Evolutionary conservation across 2,888 invertebrate genomes (phyloP).

Genomic region (Ellobium chinense): DNA sequence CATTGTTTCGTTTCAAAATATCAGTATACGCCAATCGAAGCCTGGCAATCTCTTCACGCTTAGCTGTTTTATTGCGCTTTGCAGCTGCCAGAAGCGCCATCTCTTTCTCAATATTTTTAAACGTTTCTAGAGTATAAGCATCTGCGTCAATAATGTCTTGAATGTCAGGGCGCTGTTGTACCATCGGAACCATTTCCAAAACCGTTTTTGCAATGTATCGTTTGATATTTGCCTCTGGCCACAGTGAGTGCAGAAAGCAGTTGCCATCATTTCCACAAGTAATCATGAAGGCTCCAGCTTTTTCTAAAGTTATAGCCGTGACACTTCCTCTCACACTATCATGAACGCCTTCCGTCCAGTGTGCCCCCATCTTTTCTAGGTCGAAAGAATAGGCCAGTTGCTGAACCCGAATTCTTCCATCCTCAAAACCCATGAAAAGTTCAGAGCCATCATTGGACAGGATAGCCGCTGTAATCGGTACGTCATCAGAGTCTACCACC

Average conservation of each 20-base stretch:
- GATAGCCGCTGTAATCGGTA: constrained; percentile 23
- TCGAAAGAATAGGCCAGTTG: constrained; percentile 23
- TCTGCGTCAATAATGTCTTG: constrained; percentile 26
- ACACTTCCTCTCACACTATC: constrained; percentile 38
- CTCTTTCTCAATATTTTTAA: constrained; percentile 41
- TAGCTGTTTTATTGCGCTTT: constrained; percentile 40
- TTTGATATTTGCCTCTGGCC: background rate
- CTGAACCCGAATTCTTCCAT: constrained; percentile 43
- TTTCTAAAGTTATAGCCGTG: constrained; percentile 41
- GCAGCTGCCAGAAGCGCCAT: constrained; percentile 34
- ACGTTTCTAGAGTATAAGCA: constrained; percentile 36
- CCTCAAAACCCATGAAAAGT: constrained; percentile 39
- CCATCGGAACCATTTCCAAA: background rate
- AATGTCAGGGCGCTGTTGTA: background rate
- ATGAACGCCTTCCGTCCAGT: constrained; percentile 45
- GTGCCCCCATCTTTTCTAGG: constrained; percentile 31
- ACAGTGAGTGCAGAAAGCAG: constrained; percentile 39
- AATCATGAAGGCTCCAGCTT: constrained; percentile 21
- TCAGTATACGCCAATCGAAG: constrained; percentile 32
- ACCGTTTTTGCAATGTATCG: background rate
- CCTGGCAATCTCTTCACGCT: constrained; percentile 33
- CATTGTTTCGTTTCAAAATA: constrained; percentile 31
- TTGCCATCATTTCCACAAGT: constrained; percentile 49
- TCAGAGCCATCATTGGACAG: constrained; percentile 8
- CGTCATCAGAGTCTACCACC: constrained; percentile 41